Base-by-base conservation (phyloP, 2,888 invertebrate genomes). In the Eristalis intricaria region DNA sequence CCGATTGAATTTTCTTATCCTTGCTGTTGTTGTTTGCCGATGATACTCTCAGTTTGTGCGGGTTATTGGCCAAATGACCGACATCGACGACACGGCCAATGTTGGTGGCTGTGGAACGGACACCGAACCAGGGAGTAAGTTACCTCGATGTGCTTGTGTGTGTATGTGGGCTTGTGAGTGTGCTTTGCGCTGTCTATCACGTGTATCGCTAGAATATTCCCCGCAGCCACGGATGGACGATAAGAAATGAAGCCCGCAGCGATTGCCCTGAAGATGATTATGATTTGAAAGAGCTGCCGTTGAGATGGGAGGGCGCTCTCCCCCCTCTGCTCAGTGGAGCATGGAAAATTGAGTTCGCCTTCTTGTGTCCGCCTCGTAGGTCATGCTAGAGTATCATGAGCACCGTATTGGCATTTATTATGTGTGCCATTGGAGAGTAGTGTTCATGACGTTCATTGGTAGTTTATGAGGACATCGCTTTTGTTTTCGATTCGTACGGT, bases 1-100 rank as follows among this genome's bases (percentile, higher is more conserved):
- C 84, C 87, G 79, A 87, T 87, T 87, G 87, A 87, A 87, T 87
- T 87, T 84, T 87, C 79, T 76, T 69, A 80, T 80, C 79, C 79
- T 84, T 60, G 40, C n/a, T 11, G 15, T 43, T 76, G 76, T 58
- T 85, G 74, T 65, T n/a, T 73, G 78, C n/a, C 64, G 76, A 19
- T 69, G 26, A 43, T 43, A 38, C 32, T 56, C 35, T 38, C 43
- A 87, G 87, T 80, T 84, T 80, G 69, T 50, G 15, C 71, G 71
- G 58, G 60, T 84, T 76, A 69, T 61, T 73, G 71, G 76, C 68
- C 76, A 84, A 84, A 87, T 87, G 64, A 64, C 35, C 58, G 50
- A 61, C 13, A 32, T 32, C 32, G 61, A 58, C 32, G 50, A 64
- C 38, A 38, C 38, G 38, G 13, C 13, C 38, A 2, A 0, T 26